Base-by-base conservation (phyloP, 2,888 invertebrate species). In the Stegophylla sp. region DNA sequence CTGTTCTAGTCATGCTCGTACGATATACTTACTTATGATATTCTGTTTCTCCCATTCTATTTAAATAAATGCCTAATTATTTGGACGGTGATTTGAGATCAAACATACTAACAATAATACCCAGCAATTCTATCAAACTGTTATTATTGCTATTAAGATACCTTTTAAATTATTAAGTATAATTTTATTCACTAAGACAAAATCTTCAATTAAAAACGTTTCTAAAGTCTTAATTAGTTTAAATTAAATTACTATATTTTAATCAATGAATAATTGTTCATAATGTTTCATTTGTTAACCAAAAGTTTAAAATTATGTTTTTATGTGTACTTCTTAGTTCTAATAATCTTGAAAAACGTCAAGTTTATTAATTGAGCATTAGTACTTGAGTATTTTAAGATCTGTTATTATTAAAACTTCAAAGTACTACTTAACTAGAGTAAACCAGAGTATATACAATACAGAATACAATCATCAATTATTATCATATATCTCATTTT, bases 171-270 rank as follows among this genome's bases (percentile, higher is more conserved):
- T 34, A 2, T 20, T 71, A 71, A 28, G 15, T 53, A 53, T 13
- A 7, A 71, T 34, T 71, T 23, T 45, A n/a, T 51, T 13, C 4
- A 26, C 23, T 9, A 56, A 56, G 26, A 34, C 15, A 23, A 13
- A 34, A 9, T n/a, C n/a, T 34, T 28, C 34, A 71, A 56, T 23
- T 56, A 43, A 56, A 56, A 2, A 53, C 9, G 23, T 23, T 56
- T 17, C 7, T 17, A 72, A 17, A 20, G 43, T 43, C 4, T 56
- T 56, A 72, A 72, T 72, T 72, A 56, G n/a, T 72, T 41, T 72
- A 56, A 72, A 72, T 72, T 53, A 71, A 53, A 71, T 41, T 20
- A 23, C 41, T 53, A 41, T 53, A 53, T n/a, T n/a, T 56, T 41
- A 41, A 26, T 56, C 4, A 13, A 45, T 26, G 23, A 67, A 72